Base-by-base conservation (phyloP, 2,888 invertebrate species). In the Arenicola marina region DNA sequence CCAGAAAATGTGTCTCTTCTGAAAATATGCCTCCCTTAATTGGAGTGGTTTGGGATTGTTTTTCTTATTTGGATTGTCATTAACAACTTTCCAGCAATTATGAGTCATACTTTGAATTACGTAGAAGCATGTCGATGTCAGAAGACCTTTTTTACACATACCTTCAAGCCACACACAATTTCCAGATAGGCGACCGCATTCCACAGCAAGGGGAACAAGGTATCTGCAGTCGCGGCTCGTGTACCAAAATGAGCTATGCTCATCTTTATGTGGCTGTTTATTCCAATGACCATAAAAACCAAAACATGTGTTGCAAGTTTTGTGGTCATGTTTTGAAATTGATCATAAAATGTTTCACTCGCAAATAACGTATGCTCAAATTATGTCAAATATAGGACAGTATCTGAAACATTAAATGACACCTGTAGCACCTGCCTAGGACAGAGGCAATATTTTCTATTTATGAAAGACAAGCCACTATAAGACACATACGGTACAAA, bases 231-330 rank as follows among this genome's bases (percentile, higher is more conserved):
- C n/a, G 24, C 31, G 2, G 51, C 31, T 44, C n/a, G 4, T 21
- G 62, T 62, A n/a, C 32, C 33, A 51, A 58, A 58, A 32, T 43
- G 43, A 1, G 53, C 62, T 2, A 62, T 11, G 21, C 34, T 46
- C 31, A 58, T 51, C 21, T 62, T 58, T 2, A 62, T 28, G 44
- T n/a, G 2, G 2, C n/a, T 38, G 53, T 28, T 58, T 1, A 62
- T 34, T 11, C 62, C 62, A 3, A 51, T 28, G 1, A 43, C 53
- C 58, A 58, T 58, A 32, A 62, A 58, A 1, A 53, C 53, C 26
- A 62, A 34, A 2, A 53, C 62, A 38, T 62, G 62, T n/a, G 51
- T 62, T 2, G 62, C 62, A 1, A 57, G 21, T n/a, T 29, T 44
- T 2, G 18, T 18, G 2, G 18, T 18, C 11, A 38, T 18, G 18